A percentile compares a stretch with the other conserved stretches of the same genome.
Conservation (phyloP, 2,888 invertebrate species). For the Drosophila recens region DNA sequence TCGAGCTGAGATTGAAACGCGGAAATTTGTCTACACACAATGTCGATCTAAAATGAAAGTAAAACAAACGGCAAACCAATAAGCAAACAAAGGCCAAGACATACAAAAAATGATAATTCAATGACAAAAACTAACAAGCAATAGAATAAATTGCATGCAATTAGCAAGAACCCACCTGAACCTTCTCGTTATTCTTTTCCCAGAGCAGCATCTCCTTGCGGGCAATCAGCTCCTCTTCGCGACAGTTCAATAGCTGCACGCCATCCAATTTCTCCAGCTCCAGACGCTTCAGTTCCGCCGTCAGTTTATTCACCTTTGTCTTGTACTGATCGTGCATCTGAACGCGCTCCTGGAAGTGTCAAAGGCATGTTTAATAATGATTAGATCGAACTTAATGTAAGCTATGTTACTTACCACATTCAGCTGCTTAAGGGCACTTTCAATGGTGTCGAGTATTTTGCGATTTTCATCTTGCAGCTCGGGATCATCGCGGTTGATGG, state of each 20-base stretch:
- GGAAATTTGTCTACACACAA: conserved; percentile 88
- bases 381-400: neutral
- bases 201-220: conserved; percentile 85
- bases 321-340: conserved; percentile 86
- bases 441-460: conserved; percentile 89
- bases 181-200: conserved; percentile 85
- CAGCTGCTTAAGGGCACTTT: conserved; percentile 89
- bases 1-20: conserved; percentile 87
- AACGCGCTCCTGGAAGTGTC: conserved; percentile 85
- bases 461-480: conserved; percentile 89
- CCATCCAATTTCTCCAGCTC: conserved; percentile 86
- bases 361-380: neutral
- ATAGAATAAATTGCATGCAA: conserved; percentile 10
- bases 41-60: conserved; percentile 88
- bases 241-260: conserved; percentile 87
- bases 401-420: conserved; percentile 78
- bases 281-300: conserved; percentile 86
- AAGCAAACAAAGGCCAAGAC: conserved; percentile 73
- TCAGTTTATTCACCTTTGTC: conserved; percentile 84
- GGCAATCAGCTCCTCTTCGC: conserved; percentile 86
- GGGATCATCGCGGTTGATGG: conserved; percentile 86
- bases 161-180: conserved; percentile 77
- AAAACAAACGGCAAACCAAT: conserved; percentile 64
- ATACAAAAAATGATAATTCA: conserved; percentile 56
- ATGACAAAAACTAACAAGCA: conserved; percentile 46